phyloP scores from a whole-genome alignment of 2,888 invertebrate genomes.

The Clivina fossor region DNA sequence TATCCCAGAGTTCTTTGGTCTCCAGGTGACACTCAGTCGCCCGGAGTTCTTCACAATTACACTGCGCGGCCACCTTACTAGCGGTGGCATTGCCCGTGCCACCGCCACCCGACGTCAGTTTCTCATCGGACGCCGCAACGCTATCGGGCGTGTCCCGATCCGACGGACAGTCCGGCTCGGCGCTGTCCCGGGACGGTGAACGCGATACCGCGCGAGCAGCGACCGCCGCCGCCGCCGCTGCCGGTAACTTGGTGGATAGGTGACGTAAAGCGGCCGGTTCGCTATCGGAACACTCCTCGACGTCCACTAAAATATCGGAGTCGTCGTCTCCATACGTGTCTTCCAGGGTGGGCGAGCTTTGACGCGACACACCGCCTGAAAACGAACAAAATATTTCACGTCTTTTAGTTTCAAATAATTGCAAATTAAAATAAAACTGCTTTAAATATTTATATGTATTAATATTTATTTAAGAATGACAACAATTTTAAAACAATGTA shows the following conservation, averaged over 20 bases:
- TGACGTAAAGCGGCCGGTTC: constrained; percentile 52
- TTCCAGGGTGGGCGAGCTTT: constrained; percentile 54
- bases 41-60: constrained; percentile 66
- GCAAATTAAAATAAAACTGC: too few species aligned
- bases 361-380: constrained; percentile 45
- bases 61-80: constrained; percentile 45
- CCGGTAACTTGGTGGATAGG: constrained; percentile 8
- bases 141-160: constrained; percentile 52
- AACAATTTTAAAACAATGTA: too few species aligned
- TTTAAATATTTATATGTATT: not conserved
- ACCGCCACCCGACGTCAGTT: constrained; percentile 38
- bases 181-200: constrained; percentile 24
- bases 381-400: not conserved
- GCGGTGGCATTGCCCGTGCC: not conserved
- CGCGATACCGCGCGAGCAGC: constrained; percentile 4
- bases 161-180: constrained; percentile 40
- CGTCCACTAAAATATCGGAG: constrained; percentile 60
- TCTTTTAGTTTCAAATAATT: too few species aligned
- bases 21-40: constrained; percentile 73
- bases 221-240: constrained; percentile 13
- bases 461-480: not conserved
- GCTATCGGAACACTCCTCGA: constrained; percentile 62
- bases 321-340: constrained; percentile 54
- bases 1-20: constrained; percentile 81
- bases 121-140: constrained; percentile 46